Base-by-base conservation (phyloP, 2,888 invertebrate species). In the Thelaira solivaga region DNA sequence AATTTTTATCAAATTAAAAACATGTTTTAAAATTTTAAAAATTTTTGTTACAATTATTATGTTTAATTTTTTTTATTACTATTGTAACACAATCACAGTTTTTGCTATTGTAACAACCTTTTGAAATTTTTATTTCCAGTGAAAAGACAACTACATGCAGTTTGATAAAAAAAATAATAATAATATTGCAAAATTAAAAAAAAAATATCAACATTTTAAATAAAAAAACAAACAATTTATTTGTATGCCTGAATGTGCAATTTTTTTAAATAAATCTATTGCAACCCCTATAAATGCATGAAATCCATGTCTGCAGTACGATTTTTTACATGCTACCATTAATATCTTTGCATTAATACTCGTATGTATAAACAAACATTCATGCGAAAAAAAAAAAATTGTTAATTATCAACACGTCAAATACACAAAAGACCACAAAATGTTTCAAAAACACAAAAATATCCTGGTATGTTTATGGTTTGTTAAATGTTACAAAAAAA, bases 361-460 rank as follows among this genome's bases (percentile, higher is more conserved):
- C n/a, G 55, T 43, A 11, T 24, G 29, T 55, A 24, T 10, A 57
- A 45, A 55, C 31, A 53, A 11, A 55, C 10, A 49, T n/a, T n/a
- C n/a, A 20, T 8, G 53, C 13, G 5, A 31, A 65, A 13, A 39
- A 26, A 36, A n/a, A 45, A 81, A 80, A 82, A 80, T 86, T 84
- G 83, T 85, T 86, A 86, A 86, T 86, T 87, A 86, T 85, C 85
- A 83, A 82, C 85, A 83, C 85, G 86, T 87, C 86, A 86, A 86
- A 84, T 86, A 85, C 86, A 86, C 87, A 86, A 86, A 87, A 86
- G 84, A 81, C 82, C 82, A 80, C 83, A 81, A 81, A 81, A 80
- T 67, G 74, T 75, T 67, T 81, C 74, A 72, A 76, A 81, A 67
- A 75, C 55, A 74, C 53, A 74, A 68, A 74, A 65, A 73, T 76